phyloP scores from a whole-genome alignment of 2,113 vertebrate genomes.

The Puffinus mauretanicus region DNA sequence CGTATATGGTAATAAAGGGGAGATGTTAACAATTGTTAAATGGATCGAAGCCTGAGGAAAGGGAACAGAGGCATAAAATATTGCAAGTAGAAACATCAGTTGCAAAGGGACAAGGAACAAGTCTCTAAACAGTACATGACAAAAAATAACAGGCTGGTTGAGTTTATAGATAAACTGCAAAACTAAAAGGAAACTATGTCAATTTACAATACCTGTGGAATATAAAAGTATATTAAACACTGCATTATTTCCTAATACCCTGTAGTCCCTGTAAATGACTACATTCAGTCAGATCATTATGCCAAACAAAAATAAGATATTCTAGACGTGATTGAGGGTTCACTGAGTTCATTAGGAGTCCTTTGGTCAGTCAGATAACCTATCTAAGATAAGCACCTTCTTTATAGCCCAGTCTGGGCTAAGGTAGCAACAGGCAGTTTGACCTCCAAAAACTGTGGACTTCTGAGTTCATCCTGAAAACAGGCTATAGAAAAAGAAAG shows the following conservation, averaged over 20 bases:
- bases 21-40: not conserved
- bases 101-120: not conserved
- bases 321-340: not conserved
- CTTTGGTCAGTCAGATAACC: not conserved
- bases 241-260: not conserved
- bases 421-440: not conserved
- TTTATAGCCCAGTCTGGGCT: not conserved
- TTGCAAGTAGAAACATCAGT: not conserved
- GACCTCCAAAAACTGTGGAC: not conserved
- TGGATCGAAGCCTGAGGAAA: not conserved
- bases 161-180: not conserved
- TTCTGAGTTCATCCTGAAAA: not conserved
- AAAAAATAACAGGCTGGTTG: not conserved
- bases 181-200: not conserved
- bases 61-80: not conserved
- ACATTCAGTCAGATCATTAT: not conserved
- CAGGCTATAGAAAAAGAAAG: not conserved
- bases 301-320: not conserved
- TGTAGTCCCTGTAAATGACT: not conserved
- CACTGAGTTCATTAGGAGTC: not conserved
- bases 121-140: not conserved
- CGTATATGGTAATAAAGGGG: not conserved
- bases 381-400: not conserved
- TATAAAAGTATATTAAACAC: not conserved
- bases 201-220: not conserved